Base-by-base conservation (phyloP, 2,113 vertebrate species). In the Odobenus rosmarus region DNA sequence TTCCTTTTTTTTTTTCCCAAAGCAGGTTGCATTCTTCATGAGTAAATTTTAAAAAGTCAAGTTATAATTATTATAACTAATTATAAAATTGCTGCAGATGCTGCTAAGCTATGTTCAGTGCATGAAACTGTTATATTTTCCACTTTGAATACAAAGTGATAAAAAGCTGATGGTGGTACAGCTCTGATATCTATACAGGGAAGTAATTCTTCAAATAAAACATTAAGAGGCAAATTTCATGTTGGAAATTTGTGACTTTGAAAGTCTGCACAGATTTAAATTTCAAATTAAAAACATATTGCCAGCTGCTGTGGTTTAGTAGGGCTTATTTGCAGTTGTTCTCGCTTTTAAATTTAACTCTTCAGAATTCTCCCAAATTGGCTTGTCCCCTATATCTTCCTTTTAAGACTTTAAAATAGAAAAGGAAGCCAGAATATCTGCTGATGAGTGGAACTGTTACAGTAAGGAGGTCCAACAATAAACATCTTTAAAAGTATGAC, bases 241-340 rank as follows among this genome's bases (percentile, higher is more conserved):
- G 88, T 76, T 93, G 93, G 62, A 93, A 93, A 90, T 93, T 64
- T 85, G 19, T 88, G 31, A 88, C 62, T 95, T 88, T 84, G 83
- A 88, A 93, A 90, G 23, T 42, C 23, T 87, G 10, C 49, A 39
- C 26, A 64, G 36, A 93, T 90, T 89, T 93, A 92, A 89, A 90
- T 93, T 97, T 72, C 46, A 97, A 82, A 85, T 94, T 80, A 76
- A 97, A 92, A 95, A 67, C 53, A 76, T 57, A 42, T 69, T 96
- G 23, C 31, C 80, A 88, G 67, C 26, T 59, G 33, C n/a, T 79
- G 1, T 90, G 83, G 24, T 64, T 87, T 93, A 49, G 26, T 59
- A 79, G 74, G 62, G 16, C 36, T 84, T 90, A 71, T 89, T 92
- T 80, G 31, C 36, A 74, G 55, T 94, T 53, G 24, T 81, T 90